These are phyloP conservation scores for Ranitomeya imitator DNA, from an alignment of 2,113 vertebrate genomes.

Conservation along the genomic window DNA sequence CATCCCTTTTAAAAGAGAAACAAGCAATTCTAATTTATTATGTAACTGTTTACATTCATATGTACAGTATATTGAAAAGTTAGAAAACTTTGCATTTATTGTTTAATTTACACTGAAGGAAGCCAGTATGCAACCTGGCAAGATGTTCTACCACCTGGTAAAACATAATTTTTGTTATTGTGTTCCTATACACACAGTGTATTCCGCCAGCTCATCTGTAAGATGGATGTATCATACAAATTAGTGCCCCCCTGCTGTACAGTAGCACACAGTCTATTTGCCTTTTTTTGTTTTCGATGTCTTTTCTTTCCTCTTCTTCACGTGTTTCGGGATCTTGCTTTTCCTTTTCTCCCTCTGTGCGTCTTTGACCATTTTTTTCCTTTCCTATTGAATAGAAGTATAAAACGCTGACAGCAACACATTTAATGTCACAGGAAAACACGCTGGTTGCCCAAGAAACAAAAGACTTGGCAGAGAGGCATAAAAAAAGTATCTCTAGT, in stretches of 20 bases:
- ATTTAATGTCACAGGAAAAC: not conserved
- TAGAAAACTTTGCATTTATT: not conserved
- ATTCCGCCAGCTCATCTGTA: constrained; percentile 42
- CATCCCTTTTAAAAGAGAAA: not conserved
- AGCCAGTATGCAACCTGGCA: not conserved
- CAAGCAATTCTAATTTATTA: not conserved
- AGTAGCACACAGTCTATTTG: constrained; percentile 18
- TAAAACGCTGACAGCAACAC: not conserved
- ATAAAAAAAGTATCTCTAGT: not conserved
- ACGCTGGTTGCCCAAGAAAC: not conserved
- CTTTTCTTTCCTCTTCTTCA: constrained; percentile 54
- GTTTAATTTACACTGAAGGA: not conserved
- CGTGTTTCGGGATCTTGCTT: constrained; percentile 44
- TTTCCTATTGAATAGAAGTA: constrained; percentile 25
- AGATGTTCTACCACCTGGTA: not conserved
- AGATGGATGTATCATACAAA: constrained; percentile 40
- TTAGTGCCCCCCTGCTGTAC: not conserved
- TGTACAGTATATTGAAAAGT: not conserved
- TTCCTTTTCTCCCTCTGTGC: constrained; percentile 50
- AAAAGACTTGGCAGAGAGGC: not conserved
- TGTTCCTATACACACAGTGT: constrained; percentile 21
- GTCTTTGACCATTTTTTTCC: constrained; percentile 43
- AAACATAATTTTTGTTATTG: not conserved
- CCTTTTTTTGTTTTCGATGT: constrained; percentile 40
- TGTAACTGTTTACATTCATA: not conserved